Evolutionary conservation across 2,888 invertebrate genomes (phyloP).

Genomic region (Hypena proboscidalis): DNA sequence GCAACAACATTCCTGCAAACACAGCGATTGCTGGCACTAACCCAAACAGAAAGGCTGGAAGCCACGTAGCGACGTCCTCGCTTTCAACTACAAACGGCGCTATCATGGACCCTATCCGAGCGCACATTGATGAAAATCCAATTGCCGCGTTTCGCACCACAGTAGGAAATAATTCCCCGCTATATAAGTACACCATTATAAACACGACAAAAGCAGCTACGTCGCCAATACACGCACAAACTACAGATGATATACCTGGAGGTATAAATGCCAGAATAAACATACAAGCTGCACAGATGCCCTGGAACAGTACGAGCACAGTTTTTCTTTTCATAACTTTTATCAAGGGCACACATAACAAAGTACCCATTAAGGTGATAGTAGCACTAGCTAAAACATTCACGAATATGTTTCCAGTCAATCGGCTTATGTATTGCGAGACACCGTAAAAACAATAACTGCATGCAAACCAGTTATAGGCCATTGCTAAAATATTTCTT

Average conservation of each 20-base stretch:
- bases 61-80: slow-evolving; percentile 75
- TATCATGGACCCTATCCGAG: slow-evolving; percentile 93
- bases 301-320: slow-evolving; percentile 87
- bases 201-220: slow-evolving; percentile 94
- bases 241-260: slow-evolving; percentile 71
- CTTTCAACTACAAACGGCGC: slow-evolving; percentile 92
- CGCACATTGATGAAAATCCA: slow-evolving; percentile 94
- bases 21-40: slow-evolving; percentile 84
- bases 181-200: slow-evolving; percentile 93
- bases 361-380: slow-evolving; percentile 85
- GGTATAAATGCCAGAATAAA: slow-evolving; percentile 85
- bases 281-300: slow-evolving; percentile 86
- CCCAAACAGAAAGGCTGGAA: slow-evolving; percentile 90
- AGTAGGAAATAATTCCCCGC: slow-evolving; percentile 95
- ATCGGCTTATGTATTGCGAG: slow-evolving; percentile 91
- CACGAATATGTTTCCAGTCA: slow-evolving; percentile 91
- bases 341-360: slow-evolving; percentile 86
- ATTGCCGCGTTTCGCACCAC: slow-evolving; percentile 94
- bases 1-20: slow-evolving; percentile 86
- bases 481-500: slow-evolving; percentile 88
- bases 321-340: slow-evolving; percentile 88
- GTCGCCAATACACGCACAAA: slow-evolving; percentile 89
- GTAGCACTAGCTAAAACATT: slow-evolving; percentile 92
- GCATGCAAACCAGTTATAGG: slow-evolving; percentile 92
- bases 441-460: slow-evolving; percentile 92